Evolutionary conservation across 2,797 vertebrate species (phyloP).

Genomic region (Coregonus sp.): DNA sequence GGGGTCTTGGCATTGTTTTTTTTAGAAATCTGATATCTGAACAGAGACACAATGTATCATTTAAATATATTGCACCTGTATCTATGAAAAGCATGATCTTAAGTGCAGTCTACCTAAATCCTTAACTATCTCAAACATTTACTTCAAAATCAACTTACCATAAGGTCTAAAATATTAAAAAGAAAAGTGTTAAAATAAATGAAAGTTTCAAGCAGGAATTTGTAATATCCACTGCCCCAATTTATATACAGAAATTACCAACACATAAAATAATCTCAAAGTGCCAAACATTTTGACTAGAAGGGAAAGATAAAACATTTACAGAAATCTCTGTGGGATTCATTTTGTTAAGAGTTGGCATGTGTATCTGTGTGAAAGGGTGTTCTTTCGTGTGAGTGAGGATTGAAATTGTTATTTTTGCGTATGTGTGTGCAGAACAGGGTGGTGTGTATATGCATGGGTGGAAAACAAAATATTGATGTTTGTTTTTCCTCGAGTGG

Average conservation of each 20-base stretch:
- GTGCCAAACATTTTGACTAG: constrained; percentile 60
- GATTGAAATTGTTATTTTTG: neutral
- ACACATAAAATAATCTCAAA: constrained; percentile 52
- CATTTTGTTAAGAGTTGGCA: constrained; percentile 52
- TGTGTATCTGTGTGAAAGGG: constrained; percentile 1
- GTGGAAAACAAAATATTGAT: constrained; percentile 33
- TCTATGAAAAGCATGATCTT: constrained; percentile 36
- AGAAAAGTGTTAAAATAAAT: constrained; percentile 68
- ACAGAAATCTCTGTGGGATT: constrained; percentile 61
- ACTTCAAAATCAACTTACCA: constrained; percentile 49
- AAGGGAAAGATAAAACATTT: constrained; percentile 64
- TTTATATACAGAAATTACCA: constrained; percentile 66
- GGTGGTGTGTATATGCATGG: constrained; percentile 20
- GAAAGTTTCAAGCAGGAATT: constrained; percentile 67
- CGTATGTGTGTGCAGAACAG: constrained; percentile 24
- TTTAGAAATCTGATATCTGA: constrained; percentile 40
- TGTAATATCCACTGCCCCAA: constrained; percentile 68
- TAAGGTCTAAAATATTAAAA: constrained; percentile 65
- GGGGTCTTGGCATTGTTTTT: neutral
- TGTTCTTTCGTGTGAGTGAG: neutral
- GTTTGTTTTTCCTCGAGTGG: constrained; percentile 9
- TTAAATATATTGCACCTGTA: constrained; percentile 69
- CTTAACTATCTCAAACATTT: constrained; percentile 4
- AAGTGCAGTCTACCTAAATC: constrained; percentile 59
- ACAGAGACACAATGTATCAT: constrained; percentile 57